Percentiles rank a stretch among this genome's conserved stretches.
Conservation (phyloP, 2,888 invertebrate species). For the Eupithecia insigniata region DNA sequence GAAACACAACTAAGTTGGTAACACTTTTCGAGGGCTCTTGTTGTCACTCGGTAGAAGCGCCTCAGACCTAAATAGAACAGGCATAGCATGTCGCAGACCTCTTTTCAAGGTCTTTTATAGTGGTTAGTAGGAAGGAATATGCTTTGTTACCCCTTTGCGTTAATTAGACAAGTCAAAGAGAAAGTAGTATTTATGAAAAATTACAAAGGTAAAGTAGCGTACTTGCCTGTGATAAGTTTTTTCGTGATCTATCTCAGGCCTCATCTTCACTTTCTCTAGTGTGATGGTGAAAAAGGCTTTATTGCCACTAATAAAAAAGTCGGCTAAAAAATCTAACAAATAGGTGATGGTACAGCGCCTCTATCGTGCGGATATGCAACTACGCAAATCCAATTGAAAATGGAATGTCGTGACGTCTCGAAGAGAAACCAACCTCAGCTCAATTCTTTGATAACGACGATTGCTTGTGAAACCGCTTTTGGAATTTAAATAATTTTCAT, state of each 20-base stretch:
- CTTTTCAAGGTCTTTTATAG: neutral
- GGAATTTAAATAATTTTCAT: neutral
- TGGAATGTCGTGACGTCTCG: too few relatives aligned
- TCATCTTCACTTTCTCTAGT: too few relatives aligned
- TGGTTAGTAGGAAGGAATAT: neutral
- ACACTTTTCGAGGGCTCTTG: conserved; percentile 35
- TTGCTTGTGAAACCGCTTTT: neutral
- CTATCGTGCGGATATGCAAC: too few relatives aligned
- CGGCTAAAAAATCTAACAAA: too few relatives aligned
- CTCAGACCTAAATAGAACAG: conserved; percentile 38
- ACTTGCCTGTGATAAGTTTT: too few relatives aligned
- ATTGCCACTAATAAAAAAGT: too few relatives aligned
- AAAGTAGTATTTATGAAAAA: neutral
- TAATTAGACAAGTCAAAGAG: neutral
- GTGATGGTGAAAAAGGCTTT: too few relatives aligned
- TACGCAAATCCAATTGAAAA: too few relatives aligned
- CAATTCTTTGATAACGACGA: neutral
- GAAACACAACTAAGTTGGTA: conserved; percentile 3
- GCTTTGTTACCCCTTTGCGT: neutral
- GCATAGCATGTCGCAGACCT: conserved; percentile 31
- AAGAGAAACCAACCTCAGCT: neutral
- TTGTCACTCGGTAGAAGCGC: conserved; percentile 48
- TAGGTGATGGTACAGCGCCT: too few relatives aligned
- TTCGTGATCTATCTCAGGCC: too few relatives aligned
- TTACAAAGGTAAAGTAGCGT: too few relatives aligned